Percentiles rank a stretch among this genome's conserved stretches.
Conservation (phyloP, 2,113 vertebrate genomes). For the Ciconia maguari region DNA sequence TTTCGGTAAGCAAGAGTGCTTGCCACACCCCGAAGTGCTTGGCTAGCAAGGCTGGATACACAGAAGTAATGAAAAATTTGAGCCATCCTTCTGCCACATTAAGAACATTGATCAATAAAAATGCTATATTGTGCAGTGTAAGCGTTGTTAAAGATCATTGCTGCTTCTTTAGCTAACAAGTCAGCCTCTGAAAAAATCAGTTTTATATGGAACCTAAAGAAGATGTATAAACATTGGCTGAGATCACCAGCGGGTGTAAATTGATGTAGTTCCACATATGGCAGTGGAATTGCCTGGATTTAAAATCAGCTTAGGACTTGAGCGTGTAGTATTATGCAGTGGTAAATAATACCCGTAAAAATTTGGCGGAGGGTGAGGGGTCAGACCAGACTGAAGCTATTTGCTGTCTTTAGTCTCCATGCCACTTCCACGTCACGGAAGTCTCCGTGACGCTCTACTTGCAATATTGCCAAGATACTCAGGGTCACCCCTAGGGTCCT, state of each 20-base stretch:
- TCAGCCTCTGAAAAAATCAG: neutral
- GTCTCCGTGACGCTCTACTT: neutral
- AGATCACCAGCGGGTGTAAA: neutral
- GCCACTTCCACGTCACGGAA: neutral
- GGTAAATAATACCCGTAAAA: neutral
- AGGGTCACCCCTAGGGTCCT: neutral
- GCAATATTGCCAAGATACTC: neutral
- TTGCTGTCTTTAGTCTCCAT: neutral
- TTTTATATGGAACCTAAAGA: neutral
- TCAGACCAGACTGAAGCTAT: neutral
- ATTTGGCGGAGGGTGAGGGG: neutral
- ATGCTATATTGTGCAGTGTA: neutral
- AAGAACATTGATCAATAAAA: slow-evolving; percentile 18
- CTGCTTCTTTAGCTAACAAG: slow-evolving; percentile 19
- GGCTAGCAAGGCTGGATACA: neutral
- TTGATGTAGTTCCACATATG: neutral
- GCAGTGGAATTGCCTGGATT: neutral
- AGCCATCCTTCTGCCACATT: neutral
- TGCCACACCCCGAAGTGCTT: neutral
- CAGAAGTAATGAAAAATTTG: neutral
- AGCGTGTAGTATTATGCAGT: neutral
- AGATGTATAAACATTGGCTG: neutral
- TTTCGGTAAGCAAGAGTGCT: neutral
- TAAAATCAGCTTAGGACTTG: neutral
- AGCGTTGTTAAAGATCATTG: slow-evolving; percentile 8